Evolutionary conservation across 2,888 invertebrate species (phyloP).

Genomic region (Cryptosula pallasiana): DNA sequence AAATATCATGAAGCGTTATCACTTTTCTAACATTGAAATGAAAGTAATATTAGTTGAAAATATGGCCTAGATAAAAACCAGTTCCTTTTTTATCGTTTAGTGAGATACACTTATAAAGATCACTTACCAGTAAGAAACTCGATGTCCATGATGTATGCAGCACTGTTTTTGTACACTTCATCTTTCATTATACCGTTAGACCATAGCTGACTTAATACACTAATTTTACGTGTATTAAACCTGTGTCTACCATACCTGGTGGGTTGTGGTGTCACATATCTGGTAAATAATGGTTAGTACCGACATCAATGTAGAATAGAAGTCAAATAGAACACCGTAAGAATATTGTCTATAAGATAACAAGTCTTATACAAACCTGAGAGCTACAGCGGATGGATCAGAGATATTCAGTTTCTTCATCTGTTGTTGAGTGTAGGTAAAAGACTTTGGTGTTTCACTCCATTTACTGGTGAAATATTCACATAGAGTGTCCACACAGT

Average conservation of each 20-base stretch:
- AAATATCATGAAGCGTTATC: too few species aligned
- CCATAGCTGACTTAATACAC: not conserved
- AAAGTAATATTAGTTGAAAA: too few species aligned
- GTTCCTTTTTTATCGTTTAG: too few species aligned
- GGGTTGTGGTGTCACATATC: slow-evolving; percentile 3
- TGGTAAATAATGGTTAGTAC: too few species aligned
- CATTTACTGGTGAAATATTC: not conserved
- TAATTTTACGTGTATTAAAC: not conserved
- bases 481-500: not conserved
- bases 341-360: too few species aligned
- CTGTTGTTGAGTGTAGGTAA: not conserved
- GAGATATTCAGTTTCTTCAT: not conserved
- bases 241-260: not conserved
- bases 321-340: too few species aligned
- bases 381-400: not conserved
- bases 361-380: not conserved
- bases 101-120: too few species aligned
- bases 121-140: not conserved
- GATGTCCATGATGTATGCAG: not conserved
- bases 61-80: too few species aligned
- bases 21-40: too few species aligned
- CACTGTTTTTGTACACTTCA: not conserved
- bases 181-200: not conserved
- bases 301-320: too few species aligned
- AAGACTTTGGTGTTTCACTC: not conserved